Percentiles rank a stretch among this genome's conserved stretches.
Conservation (phyloP, 2,113 vertebrate genomes). For the Pristiophorus japonicus region DNA sequence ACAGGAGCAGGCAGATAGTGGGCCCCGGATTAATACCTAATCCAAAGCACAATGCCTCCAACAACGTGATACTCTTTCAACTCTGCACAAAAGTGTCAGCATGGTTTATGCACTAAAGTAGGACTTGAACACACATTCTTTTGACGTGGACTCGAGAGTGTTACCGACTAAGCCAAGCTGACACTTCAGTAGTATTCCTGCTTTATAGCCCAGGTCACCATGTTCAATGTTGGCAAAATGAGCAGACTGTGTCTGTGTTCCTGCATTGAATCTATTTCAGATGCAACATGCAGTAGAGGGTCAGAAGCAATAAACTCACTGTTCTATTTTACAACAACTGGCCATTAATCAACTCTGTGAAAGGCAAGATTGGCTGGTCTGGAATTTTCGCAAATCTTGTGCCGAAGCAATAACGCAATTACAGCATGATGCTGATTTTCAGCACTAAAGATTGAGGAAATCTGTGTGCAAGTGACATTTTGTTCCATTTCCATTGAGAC, state of each 20-base stretch:
- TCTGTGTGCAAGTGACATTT: too few relatives aligned
- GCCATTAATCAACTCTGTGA: neutral
- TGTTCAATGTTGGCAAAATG: neutral
- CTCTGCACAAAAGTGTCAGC: neutral
- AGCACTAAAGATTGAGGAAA: too few relatives aligned
- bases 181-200: neutral
- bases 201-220: neutral
- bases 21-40: neutral
- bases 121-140: neutral
- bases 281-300: neutral
- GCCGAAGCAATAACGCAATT: too few relatives aligned
- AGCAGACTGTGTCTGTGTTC: neutral
- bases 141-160: neutral
- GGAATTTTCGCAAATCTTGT: too few relatives aligned
- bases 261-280: neutral
- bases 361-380: neutral
- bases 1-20: neutral
- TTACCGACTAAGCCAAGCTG: neutral
- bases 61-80: neutral
- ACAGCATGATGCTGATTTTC: too few relatives aligned
- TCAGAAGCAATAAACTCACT: neutral
- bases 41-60: neutral
- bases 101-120: neutral
- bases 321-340: neutral
- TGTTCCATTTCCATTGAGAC: too few relatives aligned